Conservation (phyloP, 2,113 vertebrate genomes). For the Megaceryle maxima region DNA sequence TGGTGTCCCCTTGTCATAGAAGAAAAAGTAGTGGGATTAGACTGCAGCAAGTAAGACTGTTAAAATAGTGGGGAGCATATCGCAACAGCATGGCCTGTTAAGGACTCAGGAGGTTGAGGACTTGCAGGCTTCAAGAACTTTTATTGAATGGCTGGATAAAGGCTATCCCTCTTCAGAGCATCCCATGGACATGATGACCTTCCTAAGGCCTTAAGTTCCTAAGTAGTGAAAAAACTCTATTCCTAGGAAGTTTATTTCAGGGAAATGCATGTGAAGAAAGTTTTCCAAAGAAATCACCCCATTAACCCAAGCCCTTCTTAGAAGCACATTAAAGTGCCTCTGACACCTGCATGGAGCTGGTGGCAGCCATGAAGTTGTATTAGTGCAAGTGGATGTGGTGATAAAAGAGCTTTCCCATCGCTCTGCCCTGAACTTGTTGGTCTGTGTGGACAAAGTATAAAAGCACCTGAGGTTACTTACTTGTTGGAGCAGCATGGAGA, state of each 20-base stretch:
- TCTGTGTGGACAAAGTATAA: background rate
- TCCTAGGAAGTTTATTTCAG: background rate
- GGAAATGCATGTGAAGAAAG: background rate
- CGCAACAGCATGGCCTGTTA: background rate
- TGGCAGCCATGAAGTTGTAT: fast-evolving
- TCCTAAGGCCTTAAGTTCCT: background rate
- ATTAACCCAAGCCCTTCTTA: background rate
- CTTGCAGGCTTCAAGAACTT: background rate
- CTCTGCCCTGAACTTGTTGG: background rate
- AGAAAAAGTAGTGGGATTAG: background rate
- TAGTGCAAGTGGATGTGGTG: background rate
- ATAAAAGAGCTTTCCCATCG: background rate
- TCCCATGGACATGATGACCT: background rate
- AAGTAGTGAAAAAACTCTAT: background rate
- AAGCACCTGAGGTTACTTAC: background rate
- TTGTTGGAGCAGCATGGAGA: background rate
- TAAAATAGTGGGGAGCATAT: background rate
- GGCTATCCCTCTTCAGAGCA: background rate
- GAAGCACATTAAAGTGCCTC: background rate
- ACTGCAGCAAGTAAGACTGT: background rate
- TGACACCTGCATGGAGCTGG: background rate
- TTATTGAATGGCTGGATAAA: background rate
- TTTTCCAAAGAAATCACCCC: background rate
- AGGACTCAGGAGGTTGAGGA: background rate
- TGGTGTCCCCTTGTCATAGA: background rate